Base-by-base conservation (phyloP, 2,113 vertebrate genomes). In the Corythornis vintsioides region DNA sequence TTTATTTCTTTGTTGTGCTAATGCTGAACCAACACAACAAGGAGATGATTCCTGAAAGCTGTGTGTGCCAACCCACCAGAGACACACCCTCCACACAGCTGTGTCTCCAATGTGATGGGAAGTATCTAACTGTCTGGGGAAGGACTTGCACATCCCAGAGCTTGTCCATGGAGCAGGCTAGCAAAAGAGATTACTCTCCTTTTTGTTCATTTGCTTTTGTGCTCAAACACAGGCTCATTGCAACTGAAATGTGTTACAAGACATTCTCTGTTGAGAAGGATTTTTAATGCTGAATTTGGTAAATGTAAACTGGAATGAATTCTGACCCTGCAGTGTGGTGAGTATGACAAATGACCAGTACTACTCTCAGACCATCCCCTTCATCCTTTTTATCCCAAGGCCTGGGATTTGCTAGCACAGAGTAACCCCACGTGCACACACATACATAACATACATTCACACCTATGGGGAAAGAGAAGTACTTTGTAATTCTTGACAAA, bases 1-100 rank as follows among this genome's bases (percentile, higher is more conserved):
- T 70, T 92, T 88, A 42, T 93, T 87, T 82, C 81, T 87, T 63
- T 43, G 11, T 86, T 86, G 38, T 45, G 88, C 89, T 79, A 74
- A 87, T 66, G 77, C 59, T 72, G 64, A 81, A 71, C 70, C 56
- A 82, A 63, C 31, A 66, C 65, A 79, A 38, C 21, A 67, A 76
- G n/a, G 38, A 38, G 38, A 38, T 38, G 38, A 11, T 38, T 38
- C 38, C 38, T 11, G 38, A 38, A 11, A 38, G 38, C 11, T 38
- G 38, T 38, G 38, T 38, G 38, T 38, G 38, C 38, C 38, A 38
- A 38, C 38, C 38, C 38, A 60, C 48, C 13, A 80, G 25, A 73
- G 53, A 63, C 15, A 29, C 4, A 0, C 15, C 71, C 60, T 78
- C 53, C 69, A 25, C 22, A 60, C 29, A 79, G 50, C 59, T 21